Evolutionary conservation across 2,113 vertebrate genomes (phyloP).

Genomic region (Porphyrio hochstetteri): DNA sequence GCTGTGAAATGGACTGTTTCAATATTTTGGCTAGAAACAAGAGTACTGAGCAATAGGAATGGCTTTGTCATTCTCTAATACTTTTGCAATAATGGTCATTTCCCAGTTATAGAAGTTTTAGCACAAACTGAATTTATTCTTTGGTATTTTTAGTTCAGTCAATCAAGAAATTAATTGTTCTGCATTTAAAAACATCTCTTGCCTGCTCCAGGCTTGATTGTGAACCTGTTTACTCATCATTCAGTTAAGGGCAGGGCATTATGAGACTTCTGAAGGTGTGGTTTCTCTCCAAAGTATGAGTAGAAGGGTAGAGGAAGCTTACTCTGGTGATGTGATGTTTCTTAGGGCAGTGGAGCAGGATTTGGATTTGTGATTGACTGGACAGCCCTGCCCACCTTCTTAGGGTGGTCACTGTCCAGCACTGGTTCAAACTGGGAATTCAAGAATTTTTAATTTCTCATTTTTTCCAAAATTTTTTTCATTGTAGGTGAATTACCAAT

Average conservation of each 20-base stretch:
- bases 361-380: neutral
- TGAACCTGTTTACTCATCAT: neutral
- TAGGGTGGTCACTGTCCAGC: neutral
- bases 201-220: rapidly evolving
- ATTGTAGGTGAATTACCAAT: rapidly evolving
- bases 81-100: neutral
- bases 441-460: neutral
- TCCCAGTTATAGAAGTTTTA: neutral
- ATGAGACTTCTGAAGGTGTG: neutral
- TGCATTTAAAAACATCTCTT: neutral
- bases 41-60: neutral
- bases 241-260: neutral
- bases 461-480: neutral
- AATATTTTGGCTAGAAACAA: neutral
- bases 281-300: neutral
- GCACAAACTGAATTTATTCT: neutral
- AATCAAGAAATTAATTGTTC: neutral
- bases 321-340: neutral
- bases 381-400: neutral
- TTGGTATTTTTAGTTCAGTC: neutral
- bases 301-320: neutral
- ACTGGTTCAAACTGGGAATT: neutral
- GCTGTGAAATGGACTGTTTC: neutral
- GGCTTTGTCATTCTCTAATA: neutral
- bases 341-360: neutral